Evolutionary conservation across 2,888 invertebrate genomes (phyloP).

Genomic region (Lamellibrachia satsuma): DNA sequence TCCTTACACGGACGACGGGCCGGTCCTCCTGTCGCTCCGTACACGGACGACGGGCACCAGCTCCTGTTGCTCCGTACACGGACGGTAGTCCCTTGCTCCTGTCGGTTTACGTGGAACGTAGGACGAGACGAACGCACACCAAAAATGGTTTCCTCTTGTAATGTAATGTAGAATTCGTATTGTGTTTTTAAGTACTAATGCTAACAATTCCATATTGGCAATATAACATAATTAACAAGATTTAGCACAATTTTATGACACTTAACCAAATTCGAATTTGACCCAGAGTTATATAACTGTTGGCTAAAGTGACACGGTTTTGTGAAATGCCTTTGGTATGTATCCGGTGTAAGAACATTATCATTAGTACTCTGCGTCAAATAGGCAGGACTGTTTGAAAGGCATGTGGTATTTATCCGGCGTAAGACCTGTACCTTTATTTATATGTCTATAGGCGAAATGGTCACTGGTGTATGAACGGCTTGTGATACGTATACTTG

Average conservation of each 20-base stretch:
- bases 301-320: not conserved
- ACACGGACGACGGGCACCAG: not conserved
- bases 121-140: not conserved
- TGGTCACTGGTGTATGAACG: not conserved
- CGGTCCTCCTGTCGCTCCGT: not conserved
- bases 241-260: no score
- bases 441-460: not conserved
- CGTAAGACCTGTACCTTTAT: no score
- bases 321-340: not conserved
- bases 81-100: not conserved
- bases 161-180: no score
- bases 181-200: no score
- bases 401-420: no score
- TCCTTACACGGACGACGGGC: not conserved
- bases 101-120: not conserved
- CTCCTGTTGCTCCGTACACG: not conserved
- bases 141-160: no score
- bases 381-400: not conserved
- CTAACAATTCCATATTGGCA: no score
- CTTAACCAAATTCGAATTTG: not conserved
- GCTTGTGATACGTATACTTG: not conserved
- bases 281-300: not conserved
- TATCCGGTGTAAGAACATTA: not conserved
- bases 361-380: not conserved
- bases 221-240: no score